Percentiles rank a stretch among this genome's conserved stretches.
phyloP scores from a whole-genome alignment of 2,113 vertebrate species.

The Lagopus leucura region DNA sequence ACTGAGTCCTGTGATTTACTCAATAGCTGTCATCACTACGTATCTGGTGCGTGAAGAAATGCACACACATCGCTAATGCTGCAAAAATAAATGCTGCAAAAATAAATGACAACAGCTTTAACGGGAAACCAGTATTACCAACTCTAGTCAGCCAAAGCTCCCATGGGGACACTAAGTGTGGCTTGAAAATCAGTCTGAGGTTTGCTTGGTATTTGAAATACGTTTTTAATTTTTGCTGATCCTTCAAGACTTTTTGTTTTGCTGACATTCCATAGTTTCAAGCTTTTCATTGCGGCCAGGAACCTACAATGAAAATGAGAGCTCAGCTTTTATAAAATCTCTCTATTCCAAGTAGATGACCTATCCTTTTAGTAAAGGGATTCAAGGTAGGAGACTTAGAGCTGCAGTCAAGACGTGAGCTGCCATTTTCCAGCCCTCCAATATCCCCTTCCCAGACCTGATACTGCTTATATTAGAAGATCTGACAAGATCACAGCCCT shows the following conservation, averaged over 20 bases:
- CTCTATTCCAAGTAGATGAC: neutral
- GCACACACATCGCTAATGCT: neutral
- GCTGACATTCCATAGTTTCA: neutral
- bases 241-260: slow-evolving; percentile 15
- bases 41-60: neutral
- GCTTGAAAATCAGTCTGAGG: neutral
- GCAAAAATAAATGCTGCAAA: neutral
- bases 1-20: neutral
- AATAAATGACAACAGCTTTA: slow-evolving; percentile 26
- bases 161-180: neutral
- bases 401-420: neutral
- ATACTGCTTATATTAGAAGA: neutral
- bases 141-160: neutral
- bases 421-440: neutral
- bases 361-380: neutral
- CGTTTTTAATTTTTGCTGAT: slow-evolving; percentile 42
- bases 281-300: neutral
- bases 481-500: neutral
- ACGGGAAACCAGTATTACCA: slow-evolving; percentile 4
- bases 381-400: neutral
- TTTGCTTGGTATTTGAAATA: slow-evolving; percentile 11
- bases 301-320: slow-evolving; percentile 10
- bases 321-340: slow-evolving; percentile 7
- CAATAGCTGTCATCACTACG: neutral
- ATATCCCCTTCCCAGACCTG: neutral